phyloP scores from a whole-genome alignment of 2,113 vertebrate species.

The Conger conger region DNA sequence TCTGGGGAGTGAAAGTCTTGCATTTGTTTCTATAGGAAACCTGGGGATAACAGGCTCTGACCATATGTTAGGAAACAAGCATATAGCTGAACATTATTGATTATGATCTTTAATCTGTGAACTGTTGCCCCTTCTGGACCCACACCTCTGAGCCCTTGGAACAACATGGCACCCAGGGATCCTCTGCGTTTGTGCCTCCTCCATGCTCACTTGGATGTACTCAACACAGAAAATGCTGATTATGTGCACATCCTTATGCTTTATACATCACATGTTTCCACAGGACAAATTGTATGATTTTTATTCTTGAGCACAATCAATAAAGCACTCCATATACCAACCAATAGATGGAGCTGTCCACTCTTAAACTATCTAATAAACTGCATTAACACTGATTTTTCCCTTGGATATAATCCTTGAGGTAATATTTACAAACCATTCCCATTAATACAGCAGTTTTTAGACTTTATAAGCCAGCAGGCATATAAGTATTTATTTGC shows the following conservation, averaged over 20 bases:
- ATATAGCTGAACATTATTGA: no score
- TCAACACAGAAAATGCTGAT: background rate
- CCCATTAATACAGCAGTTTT: background rate
- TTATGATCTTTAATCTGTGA: background rate
- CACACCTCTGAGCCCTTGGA: conserved; percentile 44
- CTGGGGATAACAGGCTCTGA: conserved; percentile 16
- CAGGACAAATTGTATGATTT: background rate
- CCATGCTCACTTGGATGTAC: conserved; percentile 47
- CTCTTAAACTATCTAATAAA: background rate
- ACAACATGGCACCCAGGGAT: conserved; percentile 36
- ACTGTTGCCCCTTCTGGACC: conserved; percentile 45
- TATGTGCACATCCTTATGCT: background rate
- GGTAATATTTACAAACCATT: background rate
- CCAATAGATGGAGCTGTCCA: conserved; percentile 20
- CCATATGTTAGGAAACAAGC: background rate
- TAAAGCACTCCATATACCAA: background rate
- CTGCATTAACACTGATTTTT: background rate
- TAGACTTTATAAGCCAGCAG: background rate
- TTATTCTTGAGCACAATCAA: background rate
- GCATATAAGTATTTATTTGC: background rate
- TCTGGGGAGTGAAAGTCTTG: conserved; percentile 33
- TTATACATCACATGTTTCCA: conserved; percentile 37
- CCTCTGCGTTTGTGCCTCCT: conserved; percentile 55
- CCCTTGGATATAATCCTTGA: background rate
- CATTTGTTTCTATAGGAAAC: conserved; percentile 48